A percentile compares a stretch with the other conserved stretches of the same genome.
phyloP scores from a whole-genome alignment of 1,140 invertebrate species.

The Tribolium castaneum region DNA sequence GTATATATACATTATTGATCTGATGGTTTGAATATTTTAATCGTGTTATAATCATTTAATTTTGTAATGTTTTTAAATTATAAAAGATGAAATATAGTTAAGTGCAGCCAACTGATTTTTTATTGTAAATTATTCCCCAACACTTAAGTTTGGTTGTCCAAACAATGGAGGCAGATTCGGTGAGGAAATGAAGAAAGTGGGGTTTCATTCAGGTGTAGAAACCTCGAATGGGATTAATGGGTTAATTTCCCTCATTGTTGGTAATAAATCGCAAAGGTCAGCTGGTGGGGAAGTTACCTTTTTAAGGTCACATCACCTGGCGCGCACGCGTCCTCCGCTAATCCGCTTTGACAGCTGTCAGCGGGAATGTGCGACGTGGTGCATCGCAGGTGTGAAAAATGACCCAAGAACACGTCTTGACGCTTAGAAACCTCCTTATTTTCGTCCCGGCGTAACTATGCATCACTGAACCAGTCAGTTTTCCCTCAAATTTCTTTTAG shows the following conservation, averaged over 20 bases:
- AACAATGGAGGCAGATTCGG: too few relatives aligned
- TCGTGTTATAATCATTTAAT: too few relatives aligned
- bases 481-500: not conserved
- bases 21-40: too few relatives aligned
- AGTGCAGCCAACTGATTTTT: too few relatives aligned
- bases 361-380: conserved; percentile 25
- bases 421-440: not conserved
- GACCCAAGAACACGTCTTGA: not conserved
- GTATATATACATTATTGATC: too few relatives aligned
- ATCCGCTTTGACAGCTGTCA: conserved; percentile 29
- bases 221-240: not conserved
- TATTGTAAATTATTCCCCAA: too few relatives aligned
- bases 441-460: conserved; percentile 12
- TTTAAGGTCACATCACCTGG: conserved; percentile 22
- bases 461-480: not conserved
- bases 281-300: not conserved
- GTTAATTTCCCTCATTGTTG: conserved; percentile 20
- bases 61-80: too few relatives aligned
- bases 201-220: not conserved
- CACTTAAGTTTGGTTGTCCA: too few relatives aligned
- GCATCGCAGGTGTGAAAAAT: conserved; percentile 24
- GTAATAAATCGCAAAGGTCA: not conserved
- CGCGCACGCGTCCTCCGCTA: conserved; percentile 3
- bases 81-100: too few relatives aligned
- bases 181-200: not conserved